Evolutionary conservation across 1,140 invertebrate genomes (phyloP).

Genomic region (Metopolophium dirhodum): DNA sequence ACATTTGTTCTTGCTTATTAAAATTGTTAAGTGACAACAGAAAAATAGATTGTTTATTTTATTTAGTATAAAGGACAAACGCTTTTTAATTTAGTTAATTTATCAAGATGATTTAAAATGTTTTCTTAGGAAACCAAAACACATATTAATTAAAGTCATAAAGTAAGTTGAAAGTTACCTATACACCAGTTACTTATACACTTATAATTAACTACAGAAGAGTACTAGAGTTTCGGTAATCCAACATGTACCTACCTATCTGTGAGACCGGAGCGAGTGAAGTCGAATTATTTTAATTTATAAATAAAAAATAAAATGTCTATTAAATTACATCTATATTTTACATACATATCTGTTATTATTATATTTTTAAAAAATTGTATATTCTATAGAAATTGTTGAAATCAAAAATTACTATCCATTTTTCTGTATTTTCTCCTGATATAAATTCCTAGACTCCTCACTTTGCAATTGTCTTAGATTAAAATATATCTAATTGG

Average conservation of each 20-base stretch:
- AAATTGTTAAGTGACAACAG: neutral
- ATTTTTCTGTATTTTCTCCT: neutral
- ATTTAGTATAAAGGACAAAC: neutral
- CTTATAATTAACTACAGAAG: neutral
- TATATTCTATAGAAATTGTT: neutral
- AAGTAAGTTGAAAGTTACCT: neutral
- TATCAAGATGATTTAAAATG: neutral
- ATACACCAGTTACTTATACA: no score
- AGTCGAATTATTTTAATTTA: neutral
- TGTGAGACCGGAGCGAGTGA: neutral
- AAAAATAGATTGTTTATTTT: neutral
- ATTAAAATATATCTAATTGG: neutral
- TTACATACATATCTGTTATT: neutral
- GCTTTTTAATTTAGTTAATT: neutral
- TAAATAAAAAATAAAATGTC: neutral
- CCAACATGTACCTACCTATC: neutral
- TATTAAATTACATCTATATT: neutral
- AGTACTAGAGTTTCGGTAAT: neutral
- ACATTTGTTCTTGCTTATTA: neutral
- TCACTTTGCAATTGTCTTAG: neutral
- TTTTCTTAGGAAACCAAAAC: neutral
- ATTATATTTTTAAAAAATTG: neutral
- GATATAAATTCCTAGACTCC: neutral
- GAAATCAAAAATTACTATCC: neutral
- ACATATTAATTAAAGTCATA: neutral